Evolutionary conservation across 2,797 vertebrate genomes (phyloP).

Genomic region (Cynopterus sphinx): DNA sequence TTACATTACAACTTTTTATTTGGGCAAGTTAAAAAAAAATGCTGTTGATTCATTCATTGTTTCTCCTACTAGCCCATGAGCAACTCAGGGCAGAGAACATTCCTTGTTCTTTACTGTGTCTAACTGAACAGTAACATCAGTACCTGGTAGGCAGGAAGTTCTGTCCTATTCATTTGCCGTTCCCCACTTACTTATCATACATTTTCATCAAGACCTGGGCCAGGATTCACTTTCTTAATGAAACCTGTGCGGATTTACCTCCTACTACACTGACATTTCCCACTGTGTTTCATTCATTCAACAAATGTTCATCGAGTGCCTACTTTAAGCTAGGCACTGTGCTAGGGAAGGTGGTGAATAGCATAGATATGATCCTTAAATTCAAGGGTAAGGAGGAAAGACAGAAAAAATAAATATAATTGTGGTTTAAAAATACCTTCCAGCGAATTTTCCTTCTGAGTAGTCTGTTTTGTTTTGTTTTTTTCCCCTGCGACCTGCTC

Average conservation of each 20-base stretch:
- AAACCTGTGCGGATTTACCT: background rate
- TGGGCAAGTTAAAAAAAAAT: background rate
- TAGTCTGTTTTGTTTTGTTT: background rate
- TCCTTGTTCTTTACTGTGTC: background rate
- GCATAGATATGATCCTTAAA: background rate
- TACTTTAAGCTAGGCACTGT: background rate
- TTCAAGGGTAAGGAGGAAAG: background rate
- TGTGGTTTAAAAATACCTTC: constrained; percentile 8
- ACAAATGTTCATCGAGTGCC: background rate
- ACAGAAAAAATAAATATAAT: background rate
- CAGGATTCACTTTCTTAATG: background rate
- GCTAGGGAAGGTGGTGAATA: background rate
- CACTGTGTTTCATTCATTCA: background rate
- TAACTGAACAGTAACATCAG: background rate
- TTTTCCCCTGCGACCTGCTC: background rate
- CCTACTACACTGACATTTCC: background rate
- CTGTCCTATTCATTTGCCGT: background rate
- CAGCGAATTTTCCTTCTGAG: background rate
- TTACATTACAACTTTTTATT: background rate
- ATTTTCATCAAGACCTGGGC: background rate
- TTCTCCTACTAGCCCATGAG: background rate
- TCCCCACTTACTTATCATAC: background rate
- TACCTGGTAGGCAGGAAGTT: background rate
- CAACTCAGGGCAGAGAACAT: background rate
- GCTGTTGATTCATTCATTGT: background rate